These are phyloP conservation scores for Seriola quinqueradiata DNA, from an alignment of 2,113 vertebrate species.

Conservation along the genomic window DNA sequence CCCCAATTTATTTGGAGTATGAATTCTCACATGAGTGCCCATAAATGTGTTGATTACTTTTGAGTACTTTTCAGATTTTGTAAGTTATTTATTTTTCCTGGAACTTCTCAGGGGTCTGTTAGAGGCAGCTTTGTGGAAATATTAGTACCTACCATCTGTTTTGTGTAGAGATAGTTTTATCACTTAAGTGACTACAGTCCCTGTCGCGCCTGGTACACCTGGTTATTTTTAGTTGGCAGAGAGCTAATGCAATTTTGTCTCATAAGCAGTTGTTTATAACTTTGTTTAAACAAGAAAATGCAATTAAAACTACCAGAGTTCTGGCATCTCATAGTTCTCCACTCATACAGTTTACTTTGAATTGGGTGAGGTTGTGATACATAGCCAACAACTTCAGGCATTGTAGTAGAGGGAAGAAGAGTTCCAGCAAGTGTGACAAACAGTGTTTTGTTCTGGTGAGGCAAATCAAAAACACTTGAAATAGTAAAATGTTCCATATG, in stretches of 20 bases:
- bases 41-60: no score
- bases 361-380: neutral
- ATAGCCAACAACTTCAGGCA: neutral
- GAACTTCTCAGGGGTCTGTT: no score
- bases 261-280: neutral
- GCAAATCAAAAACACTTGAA: neutral
- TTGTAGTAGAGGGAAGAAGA: neutral
- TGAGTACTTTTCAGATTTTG: no score
- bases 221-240: neutral
- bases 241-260: neutral
- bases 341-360: neutral
- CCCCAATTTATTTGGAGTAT: no score
- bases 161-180: no score
- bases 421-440: constrained; percentile 16
- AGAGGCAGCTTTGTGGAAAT: no score
- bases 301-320: neutral
- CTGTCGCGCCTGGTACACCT: neutral
- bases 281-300: neutral
- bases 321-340: neutral
- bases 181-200: no score
- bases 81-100: no score
- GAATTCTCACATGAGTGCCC: no score
- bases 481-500: neutral
- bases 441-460: neutral
- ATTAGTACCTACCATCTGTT: no score